phyloP scores from a whole-genome alignment of 2,797 vertebrate species.

The Aplochiton taeniatus region DNA sequence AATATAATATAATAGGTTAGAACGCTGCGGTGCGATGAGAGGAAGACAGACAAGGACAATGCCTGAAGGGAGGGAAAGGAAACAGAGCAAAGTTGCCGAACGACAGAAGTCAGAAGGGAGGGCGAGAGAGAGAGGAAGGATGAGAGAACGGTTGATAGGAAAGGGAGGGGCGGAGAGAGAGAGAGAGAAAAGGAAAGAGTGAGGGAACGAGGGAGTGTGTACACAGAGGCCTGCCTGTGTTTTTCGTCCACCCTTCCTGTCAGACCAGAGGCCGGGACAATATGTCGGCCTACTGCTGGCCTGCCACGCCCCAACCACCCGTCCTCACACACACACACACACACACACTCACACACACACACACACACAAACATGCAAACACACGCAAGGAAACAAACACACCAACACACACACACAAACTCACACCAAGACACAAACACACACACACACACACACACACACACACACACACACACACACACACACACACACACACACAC shows the following conservation, averaged over 20 bases:
- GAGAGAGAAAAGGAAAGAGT: background rate
- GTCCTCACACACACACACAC: background rate
- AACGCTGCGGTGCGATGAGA: background rate
- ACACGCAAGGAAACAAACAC: too few relatives aligned
- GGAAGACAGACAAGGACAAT: background rate
- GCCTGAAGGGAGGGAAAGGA: background rate
- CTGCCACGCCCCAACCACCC: background rate
- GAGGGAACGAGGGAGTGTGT: slow-evolving; percentile 17
- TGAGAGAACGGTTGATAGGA: background rate
- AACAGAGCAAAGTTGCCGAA: background rate
- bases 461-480: background rate
- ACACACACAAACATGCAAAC: background rate
- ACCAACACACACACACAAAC: background rate
- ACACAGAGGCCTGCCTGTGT: slow-evolving; percentile 56
- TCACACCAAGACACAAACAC: background rate
- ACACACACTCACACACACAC: background rate
- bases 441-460: background rate
- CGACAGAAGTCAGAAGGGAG: background rate
- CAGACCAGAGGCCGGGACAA: slow-evolving; percentile 15
- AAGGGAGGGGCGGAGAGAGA: background rate
- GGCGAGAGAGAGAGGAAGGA: slow-evolving; percentile 10
- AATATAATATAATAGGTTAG: background rate
- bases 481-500: slow-evolving; percentile 1
- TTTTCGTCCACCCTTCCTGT: slow-evolving; percentile 53
- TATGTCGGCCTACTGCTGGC: background rate